Base-by-base conservation (phyloP, 2,797 vertebrate genomes). In the Tachyglossus aculeatus region DNA sequence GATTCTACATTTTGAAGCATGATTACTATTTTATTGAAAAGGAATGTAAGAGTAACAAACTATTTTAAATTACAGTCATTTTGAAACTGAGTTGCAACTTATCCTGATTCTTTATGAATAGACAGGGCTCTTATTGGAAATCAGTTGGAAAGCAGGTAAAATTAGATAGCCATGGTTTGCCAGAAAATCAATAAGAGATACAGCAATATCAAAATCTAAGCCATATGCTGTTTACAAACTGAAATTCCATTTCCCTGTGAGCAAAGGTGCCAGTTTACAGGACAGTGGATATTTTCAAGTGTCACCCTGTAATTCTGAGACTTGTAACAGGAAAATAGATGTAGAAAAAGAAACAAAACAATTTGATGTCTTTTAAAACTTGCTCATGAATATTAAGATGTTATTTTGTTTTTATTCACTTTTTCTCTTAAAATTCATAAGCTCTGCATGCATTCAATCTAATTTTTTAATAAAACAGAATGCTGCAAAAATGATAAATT, bases 101-200 rank as follows among this genome's bases (percentile, higher is more conserved):
- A 82, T 63, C 48, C 75, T 78, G 85, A 85, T 74, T 84, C 63
- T 78, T 86, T 86, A 84, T 74, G 80, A 81, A 85, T 51, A 86
- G 82, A 77, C 56, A 65, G 36, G 36, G 72, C 56, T 87, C 67
- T 83, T 78, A 87, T 70, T 85, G 90, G 89, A 91, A 93, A 93
- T 91, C 92, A 85, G 91, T 92, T 73, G 77, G 80, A 75, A 88
- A 77, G 86, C 84, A 91, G 91, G 88, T 91, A 89, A 88, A 92
- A 93, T 88, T 83, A 93, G 91, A 93, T 87, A 88, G 89, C 89
- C 63, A 75, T 77, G 87, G 91, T 92, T 84, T 92, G 90, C 91
- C 81, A 80, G 83, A 90, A 87, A 88, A 92, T 93, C 92, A 81
- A 87, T 93, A 90, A 86, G 82, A 85, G 71, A 88, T 69, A 67